A percentile compares a stretch with the other conserved stretches of the same genome.
Evolutionary conservation across 2,888 invertebrate species (phyloP).

Genomic region (Chymomyza procnemis): DNA sequence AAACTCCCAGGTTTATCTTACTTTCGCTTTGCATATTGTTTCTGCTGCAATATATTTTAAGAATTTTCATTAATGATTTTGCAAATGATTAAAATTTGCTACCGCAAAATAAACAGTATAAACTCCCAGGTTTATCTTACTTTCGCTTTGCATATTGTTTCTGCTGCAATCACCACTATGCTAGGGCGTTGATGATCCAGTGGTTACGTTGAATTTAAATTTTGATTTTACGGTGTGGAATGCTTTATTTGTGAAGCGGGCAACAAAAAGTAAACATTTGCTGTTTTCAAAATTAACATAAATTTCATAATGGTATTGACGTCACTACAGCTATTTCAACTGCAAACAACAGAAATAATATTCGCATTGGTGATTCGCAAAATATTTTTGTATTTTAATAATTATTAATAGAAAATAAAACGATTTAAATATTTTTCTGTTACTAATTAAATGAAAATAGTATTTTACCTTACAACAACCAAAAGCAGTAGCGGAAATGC

Average conservation of each 20-base stretch:
- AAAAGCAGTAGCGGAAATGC: too few species aligned
- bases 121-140: not conserved
- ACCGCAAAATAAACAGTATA: not conserved
- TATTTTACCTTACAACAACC: too few species aligned
- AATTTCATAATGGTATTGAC: not conserved
- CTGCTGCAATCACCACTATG: not conserved
- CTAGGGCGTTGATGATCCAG: not conserved
- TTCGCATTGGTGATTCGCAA: too few species aligned
- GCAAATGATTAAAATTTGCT: too few species aligned
- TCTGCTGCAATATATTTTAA: not conserved
- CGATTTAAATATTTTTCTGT: too few species aligned
- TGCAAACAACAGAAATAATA: too few species aligned
- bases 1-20: not conserved
- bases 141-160: not conserved
- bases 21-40: not conserved
- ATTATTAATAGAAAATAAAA: too few species aligned
- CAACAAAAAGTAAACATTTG: not conserved
- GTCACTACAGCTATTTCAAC: not conserved
- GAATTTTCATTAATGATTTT: too few species aligned
- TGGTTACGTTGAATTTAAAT: not conserved
- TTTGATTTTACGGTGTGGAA: not conserved
- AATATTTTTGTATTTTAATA: too few species aligned
- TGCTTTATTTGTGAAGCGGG: not conserved
- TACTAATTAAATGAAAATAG: too few species aligned
- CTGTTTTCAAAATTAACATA: not conserved